Conservation (phyloP, 2,797 vertebrate genomes). For the Choloepus didactylus region DNA sequence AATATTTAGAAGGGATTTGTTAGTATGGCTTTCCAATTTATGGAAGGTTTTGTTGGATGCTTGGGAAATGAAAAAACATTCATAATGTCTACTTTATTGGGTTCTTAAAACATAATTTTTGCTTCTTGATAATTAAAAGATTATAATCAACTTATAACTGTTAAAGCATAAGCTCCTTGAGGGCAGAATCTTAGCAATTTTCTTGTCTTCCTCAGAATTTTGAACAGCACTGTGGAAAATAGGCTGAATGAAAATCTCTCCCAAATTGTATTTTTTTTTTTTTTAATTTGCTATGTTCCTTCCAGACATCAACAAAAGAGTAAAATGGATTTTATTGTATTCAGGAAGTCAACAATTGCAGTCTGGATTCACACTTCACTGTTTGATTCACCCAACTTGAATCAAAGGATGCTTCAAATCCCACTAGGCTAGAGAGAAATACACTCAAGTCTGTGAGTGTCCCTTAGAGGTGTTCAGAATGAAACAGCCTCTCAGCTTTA, state of each 20-base stretch:
- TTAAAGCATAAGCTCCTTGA: background rate
- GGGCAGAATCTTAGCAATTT: background rate
- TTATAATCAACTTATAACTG: background rate
- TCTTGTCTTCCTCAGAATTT: background rate
- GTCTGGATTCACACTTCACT: constrained; percentile 64
- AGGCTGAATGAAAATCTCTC: constrained; percentile 35
- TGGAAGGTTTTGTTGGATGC: background rate
- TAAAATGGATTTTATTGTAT: constrained; percentile 63
- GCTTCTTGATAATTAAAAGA: background rate
- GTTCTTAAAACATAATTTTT: background rate
- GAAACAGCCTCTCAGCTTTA: constrained; percentile 44
- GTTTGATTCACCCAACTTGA: constrained; percentile 56
- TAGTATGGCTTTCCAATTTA: background rate
- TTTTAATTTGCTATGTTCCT: constrained; percentile 5
- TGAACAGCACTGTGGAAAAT: constrained; percentile 44
- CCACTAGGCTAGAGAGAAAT: constrained; percentile 60
- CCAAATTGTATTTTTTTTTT: constrained; percentile 26
- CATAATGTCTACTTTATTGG: background rate
- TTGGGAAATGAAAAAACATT: background rate
- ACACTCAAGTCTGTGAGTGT: constrained; percentile 37
- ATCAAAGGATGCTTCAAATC: constrained; percentile 67
- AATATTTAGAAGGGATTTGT: background rate
- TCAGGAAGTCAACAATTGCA: constrained; percentile 61
- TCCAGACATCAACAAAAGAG: constrained; percentile 43
- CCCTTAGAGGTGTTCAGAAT: constrained; percentile 65